Base-by-base conservation (phyloP, 2,888 invertebrate genomes). In the Tubulanus polymorphus region DNA sequence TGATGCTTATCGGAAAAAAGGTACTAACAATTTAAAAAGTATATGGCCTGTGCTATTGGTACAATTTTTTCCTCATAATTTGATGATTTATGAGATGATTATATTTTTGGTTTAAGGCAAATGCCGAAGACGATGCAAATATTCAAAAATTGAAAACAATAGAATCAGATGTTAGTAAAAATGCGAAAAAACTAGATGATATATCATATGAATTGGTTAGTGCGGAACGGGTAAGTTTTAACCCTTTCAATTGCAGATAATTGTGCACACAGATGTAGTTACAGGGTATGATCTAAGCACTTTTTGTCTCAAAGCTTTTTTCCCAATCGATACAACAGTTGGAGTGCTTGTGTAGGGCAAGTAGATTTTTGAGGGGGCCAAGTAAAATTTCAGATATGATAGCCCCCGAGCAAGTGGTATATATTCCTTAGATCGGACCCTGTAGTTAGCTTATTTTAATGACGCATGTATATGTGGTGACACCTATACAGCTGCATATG, bases 1-100 rank as follows among this genome's bases (percentile, higher is more conserved):
- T 69, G 3, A 69, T 69, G 69, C 53, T 69, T 41, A 59, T 69
- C 35, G 69, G 69, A 1, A 69, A 67, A 55, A 68, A 64, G 66
- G 69, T 69, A 56, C 27, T 29, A 27, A 15, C n/a, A 8, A 20
- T 15, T 25, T 48, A 48, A 8, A 27, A 15, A 27, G 15, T 18
- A 45, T 18, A 12, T 18, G 10, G 10, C 10, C 35, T 35, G 12
- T 12, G n/a, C 12, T 35, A 12, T 12, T 35, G 12, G 35, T 35
- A n/a, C 35, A 35, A 12, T n/a, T 35, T 35, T 35, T 35, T 35
- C 12, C n/a, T 35, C n/a, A 35, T 12, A n/a, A n/a, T n/a, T n/a
- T n/a, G n/a, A n/a, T n/a, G n/a, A n/a, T 32, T 37, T 46, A 26
- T 26, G 35, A 25, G 15, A 29, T 45, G 46, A 29, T 29, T 45